Evolutionary conservation across 1,140 invertebrate genomes (phyloP).

Genomic region (Penaeus vannamei): DNA sequence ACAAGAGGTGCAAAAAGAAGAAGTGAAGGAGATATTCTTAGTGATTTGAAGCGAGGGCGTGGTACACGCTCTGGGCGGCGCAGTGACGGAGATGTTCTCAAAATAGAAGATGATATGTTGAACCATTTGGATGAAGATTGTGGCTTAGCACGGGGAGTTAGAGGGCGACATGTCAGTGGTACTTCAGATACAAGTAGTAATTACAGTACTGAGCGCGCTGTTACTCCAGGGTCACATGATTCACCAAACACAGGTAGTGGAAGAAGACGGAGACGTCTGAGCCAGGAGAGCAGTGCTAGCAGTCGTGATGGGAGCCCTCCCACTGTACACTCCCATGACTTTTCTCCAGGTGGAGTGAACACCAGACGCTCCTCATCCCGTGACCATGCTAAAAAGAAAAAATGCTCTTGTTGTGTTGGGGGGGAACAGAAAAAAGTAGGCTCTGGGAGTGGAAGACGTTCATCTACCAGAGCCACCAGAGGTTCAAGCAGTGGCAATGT

Average conservation of each 20-base stretch:
- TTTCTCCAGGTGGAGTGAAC: slow-evolving; percentile 69
- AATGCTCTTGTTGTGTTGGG: slow-evolving; percentile 74
- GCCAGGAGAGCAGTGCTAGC: slow-evolving; percentile 60
- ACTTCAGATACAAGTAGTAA: slow-evolving; percentile 64
- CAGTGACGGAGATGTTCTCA: slow-evolving; percentile 40
- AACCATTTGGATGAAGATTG: slow-evolving; percentile 53
- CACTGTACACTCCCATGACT: slow-evolving; percentile 53
- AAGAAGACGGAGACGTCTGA: slow-evolving; percentile 52
- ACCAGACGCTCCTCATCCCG: slow-evolving; percentile 73
- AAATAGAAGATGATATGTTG: slow-evolving; percentile 52
- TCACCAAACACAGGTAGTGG: slow-evolving; percentile 29
- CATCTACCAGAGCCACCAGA: slow-evolving; percentile 39
- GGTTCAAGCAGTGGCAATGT: slow-evolving; percentile 49
- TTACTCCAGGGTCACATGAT: slow-evolving; percentile 51
- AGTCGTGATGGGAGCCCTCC: slow-evolving; percentile 55
- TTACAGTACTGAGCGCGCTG: slow-evolving; percentile 56
- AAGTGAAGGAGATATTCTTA: slow-evolving; percentile 47
- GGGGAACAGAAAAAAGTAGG: slow-evolving; percentile 51
- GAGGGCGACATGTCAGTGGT: slow-evolving; percentile 61
- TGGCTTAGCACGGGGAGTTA: slow-evolving; percentile 20
- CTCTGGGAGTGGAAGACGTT: slow-evolving; percentile 46
- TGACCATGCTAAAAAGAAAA: slow-evolving; percentile 75
- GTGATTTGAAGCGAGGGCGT: slow-evolving; percentile 51
- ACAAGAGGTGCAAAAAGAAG: slow-evolving; percentile 50
- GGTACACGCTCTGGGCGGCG: slow-evolving; percentile 45